Evolutionary conservation across 2,113 vertebrate species (phyloP).

Genomic region (Prionailurus viverrinus): DNA sequence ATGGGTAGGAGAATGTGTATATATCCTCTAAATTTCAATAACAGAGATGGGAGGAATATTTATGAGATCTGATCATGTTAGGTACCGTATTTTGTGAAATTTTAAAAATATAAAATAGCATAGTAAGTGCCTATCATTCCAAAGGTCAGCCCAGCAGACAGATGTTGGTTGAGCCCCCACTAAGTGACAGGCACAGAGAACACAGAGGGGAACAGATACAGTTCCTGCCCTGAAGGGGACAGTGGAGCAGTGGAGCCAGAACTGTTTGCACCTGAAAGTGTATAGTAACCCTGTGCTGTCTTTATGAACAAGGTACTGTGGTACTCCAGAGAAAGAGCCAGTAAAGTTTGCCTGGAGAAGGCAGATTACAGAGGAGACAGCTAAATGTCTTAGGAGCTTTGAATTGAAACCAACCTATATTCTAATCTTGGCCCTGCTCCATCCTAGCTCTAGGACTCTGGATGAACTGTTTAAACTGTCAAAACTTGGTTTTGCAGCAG

Average conservation of each 20-base stretch:
- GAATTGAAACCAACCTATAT: background rate
- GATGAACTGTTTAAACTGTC: slow-evolving; percentile 11
- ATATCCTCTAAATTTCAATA: background rate
- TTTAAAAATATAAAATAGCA: background rate
- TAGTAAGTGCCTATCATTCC: background rate
- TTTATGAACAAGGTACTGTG: background rate
- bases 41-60: slow-evolving; percentile 2
- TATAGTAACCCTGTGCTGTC: background rate
- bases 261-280: background rate
- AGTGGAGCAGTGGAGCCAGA: background rate
- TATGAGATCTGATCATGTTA: background rate
- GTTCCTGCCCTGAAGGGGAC: background rate
- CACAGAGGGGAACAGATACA: background rate
- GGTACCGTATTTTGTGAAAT: background rate
- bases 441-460: background rate
- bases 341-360: background rate
- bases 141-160: background rate
- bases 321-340: background rate
- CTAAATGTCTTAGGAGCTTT: background rate
- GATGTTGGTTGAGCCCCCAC: background rate
- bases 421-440: background rate
- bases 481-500: background rate
- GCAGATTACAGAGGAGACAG: background rate
- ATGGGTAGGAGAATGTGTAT: background rate
- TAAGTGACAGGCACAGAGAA: background rate